Evolutionary conservation across 35 echinoderm and acorn worm species (phyloP).

Genomic region (Ophioderma brevispina): DNA sequence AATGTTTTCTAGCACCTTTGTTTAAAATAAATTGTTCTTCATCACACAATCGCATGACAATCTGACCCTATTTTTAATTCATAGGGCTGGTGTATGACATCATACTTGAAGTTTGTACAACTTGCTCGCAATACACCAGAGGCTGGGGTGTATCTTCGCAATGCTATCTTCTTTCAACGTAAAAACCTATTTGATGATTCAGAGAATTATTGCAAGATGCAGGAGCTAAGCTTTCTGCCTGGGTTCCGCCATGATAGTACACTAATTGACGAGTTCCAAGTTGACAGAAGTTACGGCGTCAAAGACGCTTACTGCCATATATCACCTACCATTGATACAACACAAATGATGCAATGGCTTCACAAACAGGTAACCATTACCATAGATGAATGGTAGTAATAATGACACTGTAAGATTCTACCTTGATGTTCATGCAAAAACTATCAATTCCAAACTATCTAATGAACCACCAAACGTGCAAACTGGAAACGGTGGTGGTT

Average conservation of each 20-base stretch:
- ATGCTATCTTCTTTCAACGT: neutral
- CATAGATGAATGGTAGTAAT: no score
- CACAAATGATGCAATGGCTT: neutral
- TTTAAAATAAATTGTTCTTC: no score
- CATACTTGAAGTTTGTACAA: neutral
- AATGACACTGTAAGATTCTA: no score
- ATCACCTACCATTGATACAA: neutral
- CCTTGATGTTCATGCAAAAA: no score
- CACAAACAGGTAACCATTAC: neutral
- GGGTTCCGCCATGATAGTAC: neutral
- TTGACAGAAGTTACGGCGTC: neutral
- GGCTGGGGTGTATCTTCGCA: neutral
- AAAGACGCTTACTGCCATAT: neutral
- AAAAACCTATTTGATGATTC: neutral
- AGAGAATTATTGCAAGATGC: neutral
- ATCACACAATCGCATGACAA: no score
- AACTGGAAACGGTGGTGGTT: neutral
- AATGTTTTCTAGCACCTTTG: no score
- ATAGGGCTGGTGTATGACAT: neutral
- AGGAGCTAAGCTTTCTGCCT: neutral
- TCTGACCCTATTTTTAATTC: no score
- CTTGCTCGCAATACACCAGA: neutral
- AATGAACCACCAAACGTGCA: no score
- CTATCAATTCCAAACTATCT: no score
- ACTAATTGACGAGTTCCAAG: neutral